Base-by-base conservation (phyloP, 1,140 invertebrate species). In the Lordiphosa collinella region DNA sequence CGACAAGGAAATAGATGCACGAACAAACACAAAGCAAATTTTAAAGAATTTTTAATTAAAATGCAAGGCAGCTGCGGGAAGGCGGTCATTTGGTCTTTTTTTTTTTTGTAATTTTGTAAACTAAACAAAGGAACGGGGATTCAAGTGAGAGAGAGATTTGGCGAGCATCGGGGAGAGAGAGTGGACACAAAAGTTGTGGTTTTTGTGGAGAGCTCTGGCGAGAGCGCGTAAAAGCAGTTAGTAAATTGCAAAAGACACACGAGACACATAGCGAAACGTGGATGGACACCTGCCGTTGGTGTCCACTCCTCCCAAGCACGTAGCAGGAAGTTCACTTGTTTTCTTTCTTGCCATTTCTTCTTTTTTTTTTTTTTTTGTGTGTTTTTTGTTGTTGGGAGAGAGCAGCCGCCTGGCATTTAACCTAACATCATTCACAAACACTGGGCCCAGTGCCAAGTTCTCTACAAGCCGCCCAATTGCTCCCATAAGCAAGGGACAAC, bases 31-130 rank as follows among this genome's bases (percentile, higher is more conserved):
- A 80, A 84, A 80, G 71, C 57, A 62, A 71, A 71, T 76, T 82
- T 80, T 80, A 54, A 63, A 76, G 76, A 80, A 82, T 82, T 80
- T 80, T 80, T 82, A 80, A 80, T 80, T 80, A 80, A 80, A 80
- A 80, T 82, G 71, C 76, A 82, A 82, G 50, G 11, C 59, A 40
- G 44, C 46, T 43, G 44, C 25, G 34, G n/a, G 14, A 29, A 29
- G 34, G 11, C 44, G 56, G 38, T 50, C 68, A 32, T 40, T 36
- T 52, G 32, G 56, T 11, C 47, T 52, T 34, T 40, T 56, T 34
- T 18, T 54, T 36, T 10, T 54, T 54, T 36, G 64, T 62, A 78
- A 67, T 68, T 57, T 62, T 73, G 55, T 79, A 73, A 78, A 78
- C 67, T 72, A 59, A 70, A 69, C 51, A 62, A 69, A 44, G 37